phyloP scores from a whole-genome alignment of 2,113 vertebrate species.

The Poeciliopsis occidentalis region DNA sequence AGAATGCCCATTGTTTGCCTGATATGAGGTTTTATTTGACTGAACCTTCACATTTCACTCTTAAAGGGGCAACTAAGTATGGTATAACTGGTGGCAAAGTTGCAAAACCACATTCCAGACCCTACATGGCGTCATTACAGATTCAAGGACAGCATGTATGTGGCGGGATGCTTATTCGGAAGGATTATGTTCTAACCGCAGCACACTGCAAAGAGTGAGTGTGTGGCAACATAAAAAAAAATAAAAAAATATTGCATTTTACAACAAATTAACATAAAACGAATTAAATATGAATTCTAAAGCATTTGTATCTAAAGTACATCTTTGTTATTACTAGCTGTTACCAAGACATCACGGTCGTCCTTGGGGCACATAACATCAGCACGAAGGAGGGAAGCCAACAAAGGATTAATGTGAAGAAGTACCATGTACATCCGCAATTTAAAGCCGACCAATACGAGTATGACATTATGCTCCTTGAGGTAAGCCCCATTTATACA shows the following conservation, averaged over 20 bases:
- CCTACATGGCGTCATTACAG: conserved; percentile 84
- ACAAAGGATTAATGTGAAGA: conserved; percentile 55
- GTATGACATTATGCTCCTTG: conserved; percentile 71
- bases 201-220: conserved; percentile 37
- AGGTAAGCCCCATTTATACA: conserved; percentile 48
- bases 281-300: background rate
- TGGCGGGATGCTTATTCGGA: conserved; percentile 72
- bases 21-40: background rate
- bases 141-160: background rate
- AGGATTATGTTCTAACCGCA: conserved; percentile 74
- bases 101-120: conserved; percentile 79
- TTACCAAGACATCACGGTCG: conserved; percentile 33
- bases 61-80: conserved; percentile 66
- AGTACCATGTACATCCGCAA: conserved; percentile 38
- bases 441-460: background rate
- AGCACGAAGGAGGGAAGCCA: conserved; percentile 57
- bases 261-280: background rate
- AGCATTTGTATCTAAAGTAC: background rate
- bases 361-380: conserved; percentile 75
- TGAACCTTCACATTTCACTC: background rate
- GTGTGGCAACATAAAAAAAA: background rate
- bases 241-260: background rate
- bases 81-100: conserved; percentile 80
- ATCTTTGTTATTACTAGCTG: accelerated
- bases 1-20: background rate